Evolutionary conservation across 2,888 invertebrate genomes (phyloP).

Genomic region (Bombylius major): DNA sequence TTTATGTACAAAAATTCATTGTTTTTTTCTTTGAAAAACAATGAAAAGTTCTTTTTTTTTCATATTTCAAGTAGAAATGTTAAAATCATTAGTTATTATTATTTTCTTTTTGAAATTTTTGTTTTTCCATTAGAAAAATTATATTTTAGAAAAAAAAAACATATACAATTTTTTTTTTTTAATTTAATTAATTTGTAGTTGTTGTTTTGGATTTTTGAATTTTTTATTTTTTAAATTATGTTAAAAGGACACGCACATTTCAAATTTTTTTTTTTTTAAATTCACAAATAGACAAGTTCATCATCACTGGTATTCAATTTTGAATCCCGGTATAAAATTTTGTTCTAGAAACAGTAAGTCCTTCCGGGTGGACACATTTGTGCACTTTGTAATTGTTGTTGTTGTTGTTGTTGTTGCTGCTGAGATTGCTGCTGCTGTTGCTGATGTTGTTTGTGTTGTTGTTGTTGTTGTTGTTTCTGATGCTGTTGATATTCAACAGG

Average conservation of each 20-base stretch:
- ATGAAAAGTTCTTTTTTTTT: no score
- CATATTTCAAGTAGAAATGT: no score
- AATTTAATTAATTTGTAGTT: no score
- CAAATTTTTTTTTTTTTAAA: neutral
- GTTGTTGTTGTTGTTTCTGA: constrained; percentile 11
- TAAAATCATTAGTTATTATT: no score
- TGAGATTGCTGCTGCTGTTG: constrained; percentile 11
- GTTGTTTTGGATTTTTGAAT: neutral
- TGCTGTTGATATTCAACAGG: constrained; percentile 8
- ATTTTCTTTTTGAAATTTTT: no score
- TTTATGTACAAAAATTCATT: no score
- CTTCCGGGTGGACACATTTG: constrained; percentile 26
- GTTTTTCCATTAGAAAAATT: no score
- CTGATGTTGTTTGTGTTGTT: constrained; percentile 8
- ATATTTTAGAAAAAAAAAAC: no score
- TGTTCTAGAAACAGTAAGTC: constrained; percentile 34
- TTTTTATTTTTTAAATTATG: neutral
- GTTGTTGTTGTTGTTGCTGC: constrained; percentile 11
- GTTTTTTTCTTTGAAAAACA: no score
- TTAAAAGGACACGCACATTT: neutral
- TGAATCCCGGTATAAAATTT: constrained; percentile 19
- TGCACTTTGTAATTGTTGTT: constrained; percentile 12
- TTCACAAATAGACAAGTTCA: constrained; percentile 29
- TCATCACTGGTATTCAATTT: constrained; percentile 16
- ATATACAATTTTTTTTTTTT: no score